Conservation (phyloP, 2,797 vertebrate genomes). For the Pipistrellus pygmaeus region DNA sequence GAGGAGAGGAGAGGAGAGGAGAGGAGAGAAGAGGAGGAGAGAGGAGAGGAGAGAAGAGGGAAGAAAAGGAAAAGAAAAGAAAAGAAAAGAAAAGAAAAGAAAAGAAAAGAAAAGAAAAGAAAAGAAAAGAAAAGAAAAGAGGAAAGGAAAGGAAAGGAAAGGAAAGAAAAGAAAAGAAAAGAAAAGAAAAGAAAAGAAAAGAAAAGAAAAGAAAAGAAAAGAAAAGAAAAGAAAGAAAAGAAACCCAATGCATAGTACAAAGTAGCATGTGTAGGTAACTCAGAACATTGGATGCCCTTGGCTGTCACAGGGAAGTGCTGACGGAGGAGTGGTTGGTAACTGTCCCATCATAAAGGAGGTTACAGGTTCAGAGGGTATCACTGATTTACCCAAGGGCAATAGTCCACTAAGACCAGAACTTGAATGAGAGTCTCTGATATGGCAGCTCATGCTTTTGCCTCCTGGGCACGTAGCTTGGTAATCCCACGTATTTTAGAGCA, state of each 20-base stretch:
- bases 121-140: too few relatives aligned
- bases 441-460: neutral
- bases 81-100: too few relatives aligned
- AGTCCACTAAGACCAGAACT: neutral
- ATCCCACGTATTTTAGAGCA: neutral
- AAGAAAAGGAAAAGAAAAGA: too few relatives aligned
- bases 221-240: neutral
- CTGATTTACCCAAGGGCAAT: neutral
- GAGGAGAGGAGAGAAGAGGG: too few relatives aligned
- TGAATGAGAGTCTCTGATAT: rapidly evolving
- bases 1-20: too few relatives aligned
- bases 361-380: neutral
- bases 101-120: too few relatives aligned
- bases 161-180: too few relatives aligned
- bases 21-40: too few relatives aligned
- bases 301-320: neutral
- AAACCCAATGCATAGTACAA: rapidly evolving
- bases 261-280: neutral
- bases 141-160: too few relatives aligned
- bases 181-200: too few relatives aligned
- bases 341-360: neutral
- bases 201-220: too few relatives aligned
- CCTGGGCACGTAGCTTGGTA: neutral
- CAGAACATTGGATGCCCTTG: rapidly evolving
- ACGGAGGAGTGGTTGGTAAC: neutral